phyloP scores from a whole-genome alignment of 2,113 vertebrate genomes.

The Diphyllodes magnificus region DNA sequence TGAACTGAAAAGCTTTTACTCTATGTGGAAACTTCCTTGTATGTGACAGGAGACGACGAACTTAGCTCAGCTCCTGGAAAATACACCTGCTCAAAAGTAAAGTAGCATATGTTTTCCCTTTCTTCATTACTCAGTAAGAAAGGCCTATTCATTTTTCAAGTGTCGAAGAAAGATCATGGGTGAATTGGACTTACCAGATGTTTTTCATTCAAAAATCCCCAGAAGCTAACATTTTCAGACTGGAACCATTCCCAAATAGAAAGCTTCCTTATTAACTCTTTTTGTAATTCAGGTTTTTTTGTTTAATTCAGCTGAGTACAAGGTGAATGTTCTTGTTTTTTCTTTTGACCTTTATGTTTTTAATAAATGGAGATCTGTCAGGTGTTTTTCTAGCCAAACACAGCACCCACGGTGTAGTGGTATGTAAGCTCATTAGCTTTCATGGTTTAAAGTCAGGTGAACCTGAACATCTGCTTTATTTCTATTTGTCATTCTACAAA shows the following conservation, averaged over 20 bases:
- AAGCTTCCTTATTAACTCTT: background rate
- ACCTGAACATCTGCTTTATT: background rate
- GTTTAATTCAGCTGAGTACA: background rate
- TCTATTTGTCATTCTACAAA: background rate
- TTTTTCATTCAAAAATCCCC: background rate
- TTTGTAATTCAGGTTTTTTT: background rate
- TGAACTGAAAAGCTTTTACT: background rate
- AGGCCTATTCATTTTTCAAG: background rate
- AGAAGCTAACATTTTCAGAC: background rate
- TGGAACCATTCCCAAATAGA: background rate
- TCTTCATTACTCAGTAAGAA: background rate
- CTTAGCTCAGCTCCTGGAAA: background rate
- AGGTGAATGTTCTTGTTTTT: background rate
- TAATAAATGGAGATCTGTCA: background rate
- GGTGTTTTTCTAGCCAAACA: background rate
- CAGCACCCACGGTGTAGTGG: fast-evolving
- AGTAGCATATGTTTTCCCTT: background rate
- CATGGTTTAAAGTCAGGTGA: background rate
- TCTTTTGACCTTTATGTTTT: background rate
- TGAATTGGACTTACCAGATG: background rate
- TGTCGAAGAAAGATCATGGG: background rate
- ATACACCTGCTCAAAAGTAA: background rate
- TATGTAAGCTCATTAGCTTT: background rate
- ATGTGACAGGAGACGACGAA: background rate
- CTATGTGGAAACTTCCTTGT: background rate